phyloP scores from a whole-genome alignment of 2,888 invertebrate genomes.

The Apamea epomidion region DNA sequence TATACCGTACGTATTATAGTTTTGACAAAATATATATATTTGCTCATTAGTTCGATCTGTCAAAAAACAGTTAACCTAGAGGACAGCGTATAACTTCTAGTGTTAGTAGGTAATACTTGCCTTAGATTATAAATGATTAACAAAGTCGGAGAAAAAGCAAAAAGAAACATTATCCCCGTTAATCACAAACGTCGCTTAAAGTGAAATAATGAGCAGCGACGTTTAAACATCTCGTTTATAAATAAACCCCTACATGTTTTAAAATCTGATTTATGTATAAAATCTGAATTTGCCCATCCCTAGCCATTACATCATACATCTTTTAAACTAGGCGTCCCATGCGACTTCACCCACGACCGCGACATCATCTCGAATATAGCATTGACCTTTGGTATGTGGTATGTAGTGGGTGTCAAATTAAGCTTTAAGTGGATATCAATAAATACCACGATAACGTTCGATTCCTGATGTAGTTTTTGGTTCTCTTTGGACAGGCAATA shows the following conservation, averaged over 20 bases:
- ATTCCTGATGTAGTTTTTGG: not conserved
- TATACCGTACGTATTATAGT: too few species aligned
- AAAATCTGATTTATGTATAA: not conserved
- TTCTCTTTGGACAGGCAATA: not conserved
- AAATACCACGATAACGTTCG: slow-evolving; percentile 13
- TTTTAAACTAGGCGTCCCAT: slow-evolving; percentile 39
- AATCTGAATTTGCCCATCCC: slow-evolving; percentile 17
- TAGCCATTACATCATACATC: not conserved
- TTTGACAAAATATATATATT: too few species aligned
- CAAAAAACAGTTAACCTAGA: too few species aligned
- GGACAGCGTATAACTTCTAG: too few species aligned
- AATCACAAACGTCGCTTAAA: not conserved
- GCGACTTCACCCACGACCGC: slow-evolving; percentile 58
- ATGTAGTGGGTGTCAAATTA: slow-evolving; percentile 34
- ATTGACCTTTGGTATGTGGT: slow-evolving; percentile 50
- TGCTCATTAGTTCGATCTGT: too few species aligned
- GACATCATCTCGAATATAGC: slow-evolving; percentile 35
- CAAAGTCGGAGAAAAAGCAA: too few species aligned
- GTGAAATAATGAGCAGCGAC: not conserved
- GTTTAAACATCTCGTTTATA: too few species aligned
- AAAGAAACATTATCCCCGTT: not conserved
- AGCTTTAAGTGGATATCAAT: slow-evolving; percentile 31
- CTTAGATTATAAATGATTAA: too few species aligned
- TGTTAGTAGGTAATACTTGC: too few species aligned
- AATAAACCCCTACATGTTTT: not conserved